phyloP scores from a whole-genome alignment of 2,888 invertebrate species.

The Slavum lentiscoides region DNA sequence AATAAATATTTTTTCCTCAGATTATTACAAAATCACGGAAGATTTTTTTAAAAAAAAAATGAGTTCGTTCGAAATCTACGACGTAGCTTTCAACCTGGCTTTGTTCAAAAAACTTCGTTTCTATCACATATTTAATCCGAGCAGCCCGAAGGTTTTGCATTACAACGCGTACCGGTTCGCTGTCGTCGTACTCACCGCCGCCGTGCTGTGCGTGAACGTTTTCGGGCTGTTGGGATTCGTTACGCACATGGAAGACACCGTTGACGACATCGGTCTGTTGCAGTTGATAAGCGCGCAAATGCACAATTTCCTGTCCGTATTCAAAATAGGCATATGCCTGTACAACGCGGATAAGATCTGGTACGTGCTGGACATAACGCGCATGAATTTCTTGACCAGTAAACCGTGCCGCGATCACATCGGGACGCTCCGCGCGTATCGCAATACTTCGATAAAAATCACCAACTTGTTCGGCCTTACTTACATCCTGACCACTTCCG shows the following conservation, averaged over 20 bases:
- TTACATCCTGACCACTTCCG: too few relatives aligned
- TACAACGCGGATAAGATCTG: neutral
- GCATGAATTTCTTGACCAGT: neutral
- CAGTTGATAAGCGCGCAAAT: neutral
- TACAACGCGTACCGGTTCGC: neutral
- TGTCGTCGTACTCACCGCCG: neutral
- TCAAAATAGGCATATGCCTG: neutral
- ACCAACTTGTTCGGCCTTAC: neutral
- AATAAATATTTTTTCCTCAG: too few relatives aligned
- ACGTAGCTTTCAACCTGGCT: neutral
- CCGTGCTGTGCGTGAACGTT: neutral
- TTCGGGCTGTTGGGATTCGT: neutral
- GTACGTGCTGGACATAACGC: neutral
- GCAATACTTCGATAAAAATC: neutral
- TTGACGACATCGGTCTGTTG: neutral
- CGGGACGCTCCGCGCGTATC: neutral
- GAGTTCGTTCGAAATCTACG: neutral
- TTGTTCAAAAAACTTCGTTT: neutral
- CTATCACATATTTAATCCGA: neutral
- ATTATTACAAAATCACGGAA: too few relatives aligned
- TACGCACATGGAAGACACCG: neutral
- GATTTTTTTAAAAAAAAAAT: neutral
- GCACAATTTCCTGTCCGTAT: neutral
- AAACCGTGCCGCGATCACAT: neutral
- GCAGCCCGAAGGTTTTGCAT: neutral